Conservation (phyloP, 1,140 invertebrate species). For the Paracyclopina nana region DNA sequence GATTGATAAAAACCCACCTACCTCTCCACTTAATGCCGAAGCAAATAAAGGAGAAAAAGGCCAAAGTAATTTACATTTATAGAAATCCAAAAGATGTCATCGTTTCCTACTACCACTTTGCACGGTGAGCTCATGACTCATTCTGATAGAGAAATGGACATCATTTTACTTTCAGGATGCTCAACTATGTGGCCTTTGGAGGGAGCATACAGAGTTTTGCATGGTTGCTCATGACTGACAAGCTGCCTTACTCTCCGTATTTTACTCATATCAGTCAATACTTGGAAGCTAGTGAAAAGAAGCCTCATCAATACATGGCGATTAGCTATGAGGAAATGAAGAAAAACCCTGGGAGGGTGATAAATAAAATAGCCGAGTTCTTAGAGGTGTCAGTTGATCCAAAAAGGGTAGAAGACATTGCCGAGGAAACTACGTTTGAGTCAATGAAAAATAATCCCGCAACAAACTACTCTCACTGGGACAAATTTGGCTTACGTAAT, state of each 20-base stretch:
- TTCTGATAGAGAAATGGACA: too few species aligned
- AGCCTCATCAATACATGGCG: not conserved
- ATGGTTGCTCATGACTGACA: not conserved
- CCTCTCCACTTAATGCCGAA: slow-evolving; percentile 7
- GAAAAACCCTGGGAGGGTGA: slow-evolving; percentile 1
- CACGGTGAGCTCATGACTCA: not conserved
- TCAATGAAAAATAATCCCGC: slow-evolving; percentile 12
- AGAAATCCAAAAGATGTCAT: slow-evolving; percentile 10
- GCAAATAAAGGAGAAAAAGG: not conserved
- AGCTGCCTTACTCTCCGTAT: slow-evolving; percentile 6
- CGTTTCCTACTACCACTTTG: slow-evolving; percentile 8
- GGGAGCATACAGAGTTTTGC: too few species aligned
- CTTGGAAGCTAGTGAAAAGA: not conserved
- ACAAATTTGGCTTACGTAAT: not conserved
- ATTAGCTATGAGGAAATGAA: slow-evolving; percentile 10
- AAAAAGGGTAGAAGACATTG: not conserved
- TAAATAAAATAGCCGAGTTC: slow-evolving; percentile 5
- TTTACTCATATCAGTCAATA: slow-evolving; percentile 10
- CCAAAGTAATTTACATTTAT: slow-evolving; percentile 13
- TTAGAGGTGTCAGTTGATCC: not conserved
- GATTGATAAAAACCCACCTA: slow-evolving; percentile 10
- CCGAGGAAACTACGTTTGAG: slow-evolving; percentile 5
- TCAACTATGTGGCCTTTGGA: too few species aligned
- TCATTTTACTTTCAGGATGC: too few species aligned
- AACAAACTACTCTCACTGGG: slow-evolving; percentile 6